These are phyloP conservation scores for Vanessa cardui DNA, from an alignment of 2,888 invertebrate species.

Conservation along the genomic window DNA sequence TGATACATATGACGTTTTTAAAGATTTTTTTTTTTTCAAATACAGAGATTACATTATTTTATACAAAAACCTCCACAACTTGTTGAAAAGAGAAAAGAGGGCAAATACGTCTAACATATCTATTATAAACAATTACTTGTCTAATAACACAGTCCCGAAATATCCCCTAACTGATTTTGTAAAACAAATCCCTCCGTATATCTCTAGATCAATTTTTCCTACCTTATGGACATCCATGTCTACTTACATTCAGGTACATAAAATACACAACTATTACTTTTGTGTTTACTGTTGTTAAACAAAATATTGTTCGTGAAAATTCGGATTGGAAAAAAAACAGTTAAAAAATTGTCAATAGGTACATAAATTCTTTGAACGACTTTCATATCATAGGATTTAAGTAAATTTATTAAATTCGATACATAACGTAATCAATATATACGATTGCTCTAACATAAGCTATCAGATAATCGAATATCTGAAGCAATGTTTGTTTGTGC, in stretches of 20 bases:
- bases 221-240: constrained; percentile 16
- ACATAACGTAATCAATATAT: constrained; percentile 26
- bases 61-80: constrained; percentile 61
- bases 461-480: constrained; percentile 63
- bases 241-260: constrained; percentile 60
- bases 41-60: constrained; percentile 22
- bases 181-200: constrained; percentile 36
- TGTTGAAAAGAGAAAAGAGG: constrained; percentile 80
- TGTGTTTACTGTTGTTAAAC: constrained; percentile 27
- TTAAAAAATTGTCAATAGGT: background rate
- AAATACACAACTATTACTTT: constrained; percentile 48
- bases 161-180: constrained; percentile 56
- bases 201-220: constrained; percentile 7
- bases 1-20: constrained; percentile 20
- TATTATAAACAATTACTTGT: constrained; percentile 63
- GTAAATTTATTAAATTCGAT: constrained; percentile 38
- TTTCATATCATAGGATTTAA: constrained; percentile 16
- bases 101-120: constrained; percentile 55
- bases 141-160: constrained; percentile 78
- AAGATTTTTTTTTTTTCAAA: constrained; percentile 22
- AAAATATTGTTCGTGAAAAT: constrained; percentile 36
- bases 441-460: constrained; percentile 58
- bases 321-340: constrained; percentile 23
- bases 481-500: constrained; percentile 59
- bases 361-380: constrained; percentile 21